phyloP scores from a whole-genome alignment of 2,888 invertebrate genomes.

The Parasteatoda lunata region DNA sequence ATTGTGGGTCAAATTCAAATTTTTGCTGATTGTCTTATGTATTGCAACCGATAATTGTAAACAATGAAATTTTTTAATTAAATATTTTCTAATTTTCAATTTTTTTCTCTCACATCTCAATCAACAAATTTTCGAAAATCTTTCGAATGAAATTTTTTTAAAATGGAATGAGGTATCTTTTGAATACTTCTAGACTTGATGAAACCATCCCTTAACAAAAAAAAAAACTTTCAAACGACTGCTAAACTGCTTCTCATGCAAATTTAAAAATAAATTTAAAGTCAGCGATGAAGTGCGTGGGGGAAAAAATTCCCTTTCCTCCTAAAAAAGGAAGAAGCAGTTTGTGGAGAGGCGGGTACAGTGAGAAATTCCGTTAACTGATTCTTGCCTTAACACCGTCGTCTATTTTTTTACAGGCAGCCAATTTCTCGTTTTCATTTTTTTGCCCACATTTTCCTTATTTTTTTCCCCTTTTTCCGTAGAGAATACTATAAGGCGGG shows the following conservation, averaged over 20 bases:
- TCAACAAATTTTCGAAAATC: too few relatives aligned
- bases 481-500: constrained; percentile 38
- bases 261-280: constrained; percentile 56
- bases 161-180: too few relatives aligned
- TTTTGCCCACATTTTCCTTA: constrained; percentile 13
- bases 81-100: too few relatives aligned
- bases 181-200: neutral
- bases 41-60: too few relatives aligned
- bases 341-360: constrained; percentile 7
- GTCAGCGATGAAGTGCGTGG: constrained; percentile 9
- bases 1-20: too few relatives aligned
- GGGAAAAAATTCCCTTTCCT: constrained; percentile 17
- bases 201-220: constrained; percentile 9
- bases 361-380: constrained; percentile 64
- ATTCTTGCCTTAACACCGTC: constrained; percentile 64
- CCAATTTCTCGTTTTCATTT: constrained; percentile 51
- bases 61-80: too few relatives aligned
- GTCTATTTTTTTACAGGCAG: constrained; percentile 63
- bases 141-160: too few relatives aligned
- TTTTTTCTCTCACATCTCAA: too few relatives aligned
- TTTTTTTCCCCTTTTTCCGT: constrained; percentile 2
- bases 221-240: constrained; percentile 6
- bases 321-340: neutral
- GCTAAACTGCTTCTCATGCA: constrained; percentile 33
- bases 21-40: too few relatives aligned